Base-by-base conservation (phyloP, 2,888 invertebrate species). In the Anthrax anthrax region DNA sequence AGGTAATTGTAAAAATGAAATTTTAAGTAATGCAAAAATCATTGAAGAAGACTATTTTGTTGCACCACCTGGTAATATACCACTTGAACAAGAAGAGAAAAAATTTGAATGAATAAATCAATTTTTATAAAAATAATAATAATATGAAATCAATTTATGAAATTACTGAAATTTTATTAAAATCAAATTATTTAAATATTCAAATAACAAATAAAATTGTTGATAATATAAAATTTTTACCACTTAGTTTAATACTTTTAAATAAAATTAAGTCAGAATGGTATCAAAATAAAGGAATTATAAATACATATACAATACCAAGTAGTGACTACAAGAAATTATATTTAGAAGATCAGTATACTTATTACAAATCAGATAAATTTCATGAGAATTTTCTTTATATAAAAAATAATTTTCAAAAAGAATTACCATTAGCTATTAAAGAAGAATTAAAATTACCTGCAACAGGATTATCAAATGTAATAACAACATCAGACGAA, bases 1-100 rank as follows among this genome's bases (percentile, higher is more conserved):
- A 56, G 82, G 80, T 18, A 76, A 79, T 57, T 77, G 76, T 57
- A 74, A 77, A 45, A 71, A 77, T 23, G 76, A 80, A 44, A 74
- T 94, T 50, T 63, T 92, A 47, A 72, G 69, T 51, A 88, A 90
- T 74, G 85, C 92, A 2, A 59, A 71, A 36, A 54, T 82, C 44
- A 74, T 74, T 14, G 87, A 90, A 60, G 94, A 94, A 63, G 88
- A 89, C 56, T 94, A 91, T 64, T 94, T 90, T 72, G 82, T 92
- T 14, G 84, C 87, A 29, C 94, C 94, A 10, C 84, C 84, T 16
- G 90, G 91, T 55, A 87, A 88, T 63, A 83, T 86, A 57, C 83
- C 85, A 1, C 60, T 85, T 48, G 77, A 79, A 60, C 61, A 64
- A 38, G 52, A 55, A 46, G 60, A 65, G 37, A 60, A 70, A 51